Percentiles rank a stretch among this genome's conserved stretches.
These are phyloP conservation scores for Heliothis subflexa DNA, from an alignment of 1,140 invertebrate genomes.

Conservation along the genomic window DNA sequence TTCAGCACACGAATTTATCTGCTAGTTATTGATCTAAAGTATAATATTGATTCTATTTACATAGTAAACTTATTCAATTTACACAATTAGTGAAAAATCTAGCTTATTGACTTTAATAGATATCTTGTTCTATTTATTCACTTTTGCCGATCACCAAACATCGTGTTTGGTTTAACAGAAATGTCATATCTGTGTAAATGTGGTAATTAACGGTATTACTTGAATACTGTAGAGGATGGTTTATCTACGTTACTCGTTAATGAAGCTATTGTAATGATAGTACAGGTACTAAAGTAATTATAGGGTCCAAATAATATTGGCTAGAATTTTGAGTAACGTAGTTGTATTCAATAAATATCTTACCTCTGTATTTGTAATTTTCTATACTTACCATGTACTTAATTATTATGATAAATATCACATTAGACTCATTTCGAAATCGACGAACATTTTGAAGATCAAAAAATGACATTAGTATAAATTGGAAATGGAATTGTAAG, in stretches of 20 bases:
- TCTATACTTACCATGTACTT: neutral
- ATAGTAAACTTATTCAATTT: conserved; percentile 23
- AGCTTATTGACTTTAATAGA: conserved; percentile 12
- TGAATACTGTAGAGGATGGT: conserved; percentile 27
- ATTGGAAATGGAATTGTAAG: conserved; percentile 30
- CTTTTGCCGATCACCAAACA: too few species aligned
- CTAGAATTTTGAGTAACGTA: conserved; percentile 63
- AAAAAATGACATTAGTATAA: neutral
- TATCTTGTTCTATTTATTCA: neutral
- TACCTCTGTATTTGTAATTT: conserved; percentile 45
- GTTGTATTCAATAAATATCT: conserved; percentile 44
- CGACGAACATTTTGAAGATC: neutral
- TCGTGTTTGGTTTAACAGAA: too few species aligned
- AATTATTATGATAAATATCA: too few species aligned
- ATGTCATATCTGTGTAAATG: conserved; percentile 43
- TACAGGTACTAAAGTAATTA: conserved; percentile 61
- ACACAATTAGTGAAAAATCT: conserved; percentile 20
- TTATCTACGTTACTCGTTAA: conserved; percentile 55
- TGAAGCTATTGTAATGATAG: conserved; percentile 57
- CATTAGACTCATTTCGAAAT: too few species aligned
- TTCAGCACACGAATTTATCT: conserved; percentile 28
- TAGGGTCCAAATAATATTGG: conserved; percentile 65
- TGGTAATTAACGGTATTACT: conserved; percentile 27
- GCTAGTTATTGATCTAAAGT: conserved; percentile 22
- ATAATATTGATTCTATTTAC: conserved; percentile 28